Evolutionary conservation across 2,888 invertebrate genomes (phyloP), one percentile per base, ranked within the genome.

Genomic region (Drosophila phalerata): DNA sequence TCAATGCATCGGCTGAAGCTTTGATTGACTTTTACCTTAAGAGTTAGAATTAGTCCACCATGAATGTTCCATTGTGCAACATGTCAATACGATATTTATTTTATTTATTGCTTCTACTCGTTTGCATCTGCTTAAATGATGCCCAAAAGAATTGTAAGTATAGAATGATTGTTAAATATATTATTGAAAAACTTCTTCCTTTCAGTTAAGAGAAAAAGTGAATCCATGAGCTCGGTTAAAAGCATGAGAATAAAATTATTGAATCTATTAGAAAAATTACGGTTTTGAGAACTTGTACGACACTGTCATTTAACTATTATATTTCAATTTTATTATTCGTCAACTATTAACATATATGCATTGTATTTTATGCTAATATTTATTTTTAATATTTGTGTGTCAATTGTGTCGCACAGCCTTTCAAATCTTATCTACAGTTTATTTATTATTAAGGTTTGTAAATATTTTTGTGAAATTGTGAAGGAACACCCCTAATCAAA

Each of bases 31-130:
- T 30, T 5, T 9, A 13, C 5, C 5, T 19, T 2, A 30, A 30
- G 10, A 30, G 13, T 1, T 13, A 3, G 19, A 42, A 10, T 55
- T n/a, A 42, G 42, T 55, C n/a, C n/a, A n/a, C 3, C 9, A 11
- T 13, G 2, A 9, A 6, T 15, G 22, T 34, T 63, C 5, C 19
- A 22, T 8, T 9, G 63, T 19, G 15, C 47, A 69, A 56, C 52
- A 70, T 70, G 70, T 25, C 32, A 3, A 19, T 19, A 2, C 15
- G 10, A 37, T 2, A 28, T 10, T 5, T 69, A 1, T 32, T 70
- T 38, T 17, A 13, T 9, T 6, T 69, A 8, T 48, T 69, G 4
- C 9, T 57, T 9, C 3, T 70, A 1, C 13, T 52, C 3, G 5
- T 4, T 1, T 11, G 2, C 5, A 11, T 64, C 1, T 49, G 9